Base-by-base conservation (phyloP, 2,113 vertebrate species). In the Psilopogon haemacephalus region DNA sequence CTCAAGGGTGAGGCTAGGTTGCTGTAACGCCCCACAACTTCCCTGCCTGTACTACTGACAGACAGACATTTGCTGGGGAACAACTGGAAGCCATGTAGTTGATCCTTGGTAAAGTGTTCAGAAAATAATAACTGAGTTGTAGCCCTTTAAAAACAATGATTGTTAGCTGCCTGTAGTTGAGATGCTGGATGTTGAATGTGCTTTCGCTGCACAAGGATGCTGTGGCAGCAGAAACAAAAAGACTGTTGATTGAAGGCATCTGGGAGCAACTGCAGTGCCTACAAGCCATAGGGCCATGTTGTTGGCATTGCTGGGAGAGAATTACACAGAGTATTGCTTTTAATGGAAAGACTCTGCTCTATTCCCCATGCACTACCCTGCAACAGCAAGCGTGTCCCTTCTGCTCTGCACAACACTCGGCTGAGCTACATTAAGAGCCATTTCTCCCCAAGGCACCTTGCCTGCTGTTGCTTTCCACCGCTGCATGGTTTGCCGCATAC, bases 81-180 rank as follows among this genome's bases (percentile, higher is more conserved):
- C 16, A 3, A n/a, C 56, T 46, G 63, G 71, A 65, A 81, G 56
- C 20, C 67, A 35, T 1, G 0, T 15, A 26, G 38, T 28, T 62
- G 71, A 38, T 81, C 46, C 65, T 9, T 18, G 77, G 44, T 27
- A 40, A 27, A 17, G n/a, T 0, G 0, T 18, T 55, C 17, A 6
- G 52, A 80, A 63, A 26, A 20, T 1, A 8, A 6, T 5, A 40
- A 21, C 56, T 48, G 33, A 79, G 60, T 27, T 46, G 71, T 40
- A 63, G 59, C 70, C 5, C 38, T 48, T 27, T 17, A 21, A 38
- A 74, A 40, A 40, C 54, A 69, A 20, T 50, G 33, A 9, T 21
- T 0, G 0, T 23, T 12, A 55, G 24, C n/a, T 33, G 44, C 2
- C 50, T 5, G 68, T 6, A 50, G 62, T 2, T 2, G 28, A 71